These are phyloP conservation scores for Thelaira solivaga DNA, from an alignment of 2,888 invertebrate species.

Conservation along the genomic window DNA sequence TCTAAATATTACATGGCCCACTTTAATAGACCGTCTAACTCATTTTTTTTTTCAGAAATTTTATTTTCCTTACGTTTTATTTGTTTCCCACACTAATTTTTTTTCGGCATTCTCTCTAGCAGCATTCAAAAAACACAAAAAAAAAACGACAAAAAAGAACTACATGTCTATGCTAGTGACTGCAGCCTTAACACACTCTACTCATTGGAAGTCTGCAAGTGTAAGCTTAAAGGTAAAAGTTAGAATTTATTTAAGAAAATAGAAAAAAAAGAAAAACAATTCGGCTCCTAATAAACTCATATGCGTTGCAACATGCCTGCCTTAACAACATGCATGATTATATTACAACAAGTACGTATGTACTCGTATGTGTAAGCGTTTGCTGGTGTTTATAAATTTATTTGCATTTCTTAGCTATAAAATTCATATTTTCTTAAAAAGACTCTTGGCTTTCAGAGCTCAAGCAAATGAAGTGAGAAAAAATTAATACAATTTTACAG, in stretches of 20 bases:
- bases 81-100: conserved; percentile 60
- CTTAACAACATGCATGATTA: conserved; percentile 34
- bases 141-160: not conserved
- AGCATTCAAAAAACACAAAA: too few relatives aligned
- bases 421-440: conserved; percentile 52
- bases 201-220: conserved; percentile 41
- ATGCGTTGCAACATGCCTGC: conserved; percentile 51
- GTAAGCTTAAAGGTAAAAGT: conserved; percentile 45
- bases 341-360: conserved; percentile 26
- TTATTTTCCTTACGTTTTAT: not conserved
- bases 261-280: not conserved
- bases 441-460: not conserved
- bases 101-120: conserved; percentile 48
- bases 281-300: conserved; percentile 47
- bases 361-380: not conserved
- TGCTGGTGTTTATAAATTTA: not conserved
- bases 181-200: not conserved
- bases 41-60: conserved; percentile 26
- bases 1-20: conserved; percentile 57
- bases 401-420: conserved; percentile 55
- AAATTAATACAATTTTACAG: conserved; percentile 33
- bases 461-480: too few relatives aligned
- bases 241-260: conserved; percentile 39
- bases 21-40: conserved; percentile 20
- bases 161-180: not conserved